phyloP scores from a whole-genome alignment of 2,888 invertebrate genomes.

The Lochmaea capreae region DNA sequence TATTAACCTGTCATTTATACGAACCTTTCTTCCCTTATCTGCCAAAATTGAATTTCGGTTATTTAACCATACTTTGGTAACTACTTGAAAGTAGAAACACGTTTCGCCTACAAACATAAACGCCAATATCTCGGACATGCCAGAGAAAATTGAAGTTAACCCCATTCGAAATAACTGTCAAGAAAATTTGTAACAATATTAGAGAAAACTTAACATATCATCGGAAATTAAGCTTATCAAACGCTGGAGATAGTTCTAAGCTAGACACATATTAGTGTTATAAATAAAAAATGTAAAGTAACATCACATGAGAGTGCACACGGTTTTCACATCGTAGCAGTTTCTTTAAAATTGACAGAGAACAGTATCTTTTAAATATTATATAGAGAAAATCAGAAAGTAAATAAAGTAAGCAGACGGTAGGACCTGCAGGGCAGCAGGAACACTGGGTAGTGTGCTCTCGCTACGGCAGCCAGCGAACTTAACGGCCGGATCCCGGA shows the following conservation, averaged over 20 bases:
- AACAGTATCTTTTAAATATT: conserved; percentile 41
- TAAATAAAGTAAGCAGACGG: conserved; percentile 61
- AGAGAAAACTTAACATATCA: too few relatives aligned
- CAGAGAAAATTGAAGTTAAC: conserved; percentile 18
- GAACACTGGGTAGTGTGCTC: conserved; percentile 59
- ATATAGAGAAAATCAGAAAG: conserved; percentile 62
- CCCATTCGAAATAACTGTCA: conserved; percentile 1
- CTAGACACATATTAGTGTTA: too few relatives aligned
- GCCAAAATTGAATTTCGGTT: conserved; percentile 61
- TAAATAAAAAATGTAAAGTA: too few relatives aligned
- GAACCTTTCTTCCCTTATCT: conserved; percentile 53
- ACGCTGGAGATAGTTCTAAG: too few relatives aligned
- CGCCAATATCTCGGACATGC: conserved; percentile 35
- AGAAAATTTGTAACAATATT: not conserved
- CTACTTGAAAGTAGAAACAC: conserved; percentile 38
- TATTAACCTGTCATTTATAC: not conserved
- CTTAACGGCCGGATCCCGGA: conserved; percentile 90
- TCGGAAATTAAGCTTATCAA: too few relatives aligned
- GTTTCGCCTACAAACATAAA: conserved; percentile 32
- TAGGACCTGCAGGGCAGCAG: conserved; percentile 54
- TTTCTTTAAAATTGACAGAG: too few relatives aligned
- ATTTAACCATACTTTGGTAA: conserved; percentile 49
- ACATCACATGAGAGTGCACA: too few relatives aligned
- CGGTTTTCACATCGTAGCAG: too few relatives aligned
- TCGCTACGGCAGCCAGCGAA: conserved; percentile 59